phyloP scores from a whole-genome alignment of 2,113 vertebrate species.

The Myotis lucifugus region DNA sequence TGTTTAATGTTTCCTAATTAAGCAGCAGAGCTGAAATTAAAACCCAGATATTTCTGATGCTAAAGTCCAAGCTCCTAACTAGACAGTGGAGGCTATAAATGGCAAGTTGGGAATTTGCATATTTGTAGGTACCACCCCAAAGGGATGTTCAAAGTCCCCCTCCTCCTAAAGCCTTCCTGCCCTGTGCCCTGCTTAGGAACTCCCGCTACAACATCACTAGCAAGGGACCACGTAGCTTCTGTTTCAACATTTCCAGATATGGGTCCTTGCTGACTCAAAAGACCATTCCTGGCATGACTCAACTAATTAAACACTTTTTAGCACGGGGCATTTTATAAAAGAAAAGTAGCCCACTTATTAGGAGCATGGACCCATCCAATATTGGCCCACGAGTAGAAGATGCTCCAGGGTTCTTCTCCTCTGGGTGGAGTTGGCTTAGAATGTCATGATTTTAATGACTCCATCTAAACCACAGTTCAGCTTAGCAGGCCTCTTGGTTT shows the following conservation, averaged over 20 bases:
- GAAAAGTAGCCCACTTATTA: background rate
- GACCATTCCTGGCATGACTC: background rate
- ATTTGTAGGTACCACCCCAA: background rate
- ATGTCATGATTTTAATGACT: background rate
- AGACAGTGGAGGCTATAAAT: background rate
- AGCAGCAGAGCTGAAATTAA: background rate
- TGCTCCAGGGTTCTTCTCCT: background rate
- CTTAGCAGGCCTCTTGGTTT: background rate
- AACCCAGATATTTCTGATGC: background rate
- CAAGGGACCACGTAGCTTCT: background rate
- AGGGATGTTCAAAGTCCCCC: background rate
- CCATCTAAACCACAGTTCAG: background rate
- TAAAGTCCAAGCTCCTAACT: slow-evolving; percentile 25
- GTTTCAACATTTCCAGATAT: background rate
- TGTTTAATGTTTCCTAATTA: background rate
- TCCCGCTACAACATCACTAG: background rate
- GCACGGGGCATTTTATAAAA: background rate
- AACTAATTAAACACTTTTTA: background rate
- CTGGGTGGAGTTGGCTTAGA: background rate
- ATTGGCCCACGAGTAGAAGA: background rate
- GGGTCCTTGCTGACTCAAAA: background rate
- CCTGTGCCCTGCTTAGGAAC: background rate
- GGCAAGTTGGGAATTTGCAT: background rate
- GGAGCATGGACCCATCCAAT: background rate
- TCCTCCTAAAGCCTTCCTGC: background rate